Conservation (phyloP, 2,888 invertebrate genomes). For the Apodemia mormo region DNA sequence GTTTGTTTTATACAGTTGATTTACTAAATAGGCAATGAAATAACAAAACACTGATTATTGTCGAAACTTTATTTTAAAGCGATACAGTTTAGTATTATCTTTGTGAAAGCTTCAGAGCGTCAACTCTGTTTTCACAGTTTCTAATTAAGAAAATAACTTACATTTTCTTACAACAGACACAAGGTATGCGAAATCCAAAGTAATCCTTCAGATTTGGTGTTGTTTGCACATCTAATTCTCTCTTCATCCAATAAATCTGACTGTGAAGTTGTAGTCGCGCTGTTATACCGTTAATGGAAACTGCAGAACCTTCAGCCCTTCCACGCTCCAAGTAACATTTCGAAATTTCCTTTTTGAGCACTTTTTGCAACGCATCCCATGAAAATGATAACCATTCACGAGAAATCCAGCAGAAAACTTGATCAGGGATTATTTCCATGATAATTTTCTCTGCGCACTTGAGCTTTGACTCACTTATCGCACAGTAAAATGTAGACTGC, state of each 20-base stretch:
- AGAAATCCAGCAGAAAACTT: neutral
- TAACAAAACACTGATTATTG: no score
- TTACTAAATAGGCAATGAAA: no score
- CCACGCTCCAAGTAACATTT: neutral
- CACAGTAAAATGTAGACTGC: neutral
- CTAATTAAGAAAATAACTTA: neutral
- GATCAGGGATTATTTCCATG: neutral
- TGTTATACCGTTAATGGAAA: slow-evolving; percentile 1
- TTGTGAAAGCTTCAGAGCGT: no score
- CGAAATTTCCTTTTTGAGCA: slow-evolving; percentile 1
- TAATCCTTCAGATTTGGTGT: slow-evolving; percentile 3
- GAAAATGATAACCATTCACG: neutral
- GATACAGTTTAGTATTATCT: no score
- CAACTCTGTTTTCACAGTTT: neutral
- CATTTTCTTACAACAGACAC: neutral
- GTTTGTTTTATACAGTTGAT: no score
- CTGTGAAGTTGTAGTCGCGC: slow-evolving; percentile 5
- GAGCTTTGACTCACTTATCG: slow-evolving; percentile 4
- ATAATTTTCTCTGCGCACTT: neutral
- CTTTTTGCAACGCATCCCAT: neutral
- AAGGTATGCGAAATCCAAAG: neutral
- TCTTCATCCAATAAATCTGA: slow-evolving; percentile 8
- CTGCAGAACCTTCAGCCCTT: slow-evolving; percentile 8
- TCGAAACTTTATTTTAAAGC: no score
- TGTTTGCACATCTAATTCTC: neutral